Evolutionary conservation across 2,797 vertebrate genomes (phyloP).

Genomic region (Chelon auratus): DNA sequence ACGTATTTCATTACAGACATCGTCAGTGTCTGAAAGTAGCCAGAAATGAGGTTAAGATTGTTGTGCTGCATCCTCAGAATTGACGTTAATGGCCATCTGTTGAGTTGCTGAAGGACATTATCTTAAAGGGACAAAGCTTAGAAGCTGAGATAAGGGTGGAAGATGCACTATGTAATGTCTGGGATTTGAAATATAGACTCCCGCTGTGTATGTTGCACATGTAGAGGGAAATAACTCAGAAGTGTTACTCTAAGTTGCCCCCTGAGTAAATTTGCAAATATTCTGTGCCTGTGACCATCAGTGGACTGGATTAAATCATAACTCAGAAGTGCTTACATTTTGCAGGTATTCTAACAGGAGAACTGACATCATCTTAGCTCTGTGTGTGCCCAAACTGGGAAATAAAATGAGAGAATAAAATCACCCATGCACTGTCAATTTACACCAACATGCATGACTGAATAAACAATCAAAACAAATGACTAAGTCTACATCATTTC

Average conservation of each 20-base stretch:
- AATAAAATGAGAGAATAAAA: constrained; percentile 8
- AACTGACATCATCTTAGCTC: not conserved
- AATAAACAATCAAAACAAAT: constrained; percentile 35
- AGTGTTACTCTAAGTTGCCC: constrained; percentile 31
- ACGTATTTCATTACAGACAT: constrained; percentile 26
- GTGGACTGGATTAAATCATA: constrained; percentile 1
- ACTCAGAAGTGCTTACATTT: not conserved
- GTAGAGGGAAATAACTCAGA: constrained; percentile 20
- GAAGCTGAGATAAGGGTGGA: constrained; percentile 35
- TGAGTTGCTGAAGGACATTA: constrained; percentile 58
- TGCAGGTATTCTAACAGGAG: not conserved
- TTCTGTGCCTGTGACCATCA: not conserved
- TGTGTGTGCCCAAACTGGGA: not conserved
- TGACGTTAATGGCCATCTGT: constrained; percentile 54
- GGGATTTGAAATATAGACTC: constrained; percentile 24
- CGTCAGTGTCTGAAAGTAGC: constrained; percentile 39
- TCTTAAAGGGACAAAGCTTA: constrained; percentile 41
- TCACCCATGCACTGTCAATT: constrained; percentile 6
- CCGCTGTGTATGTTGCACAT: constrained; percentile 14
- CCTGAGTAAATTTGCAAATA: constrained; percentile 30
- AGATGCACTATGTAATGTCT: constrained; percentile 30
- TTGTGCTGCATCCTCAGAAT: constrained; percentile 37
- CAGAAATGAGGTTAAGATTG: constrained; percentile 47
- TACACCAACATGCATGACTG: constrained; percentile 17
- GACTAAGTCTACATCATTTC: constrained; percentile 46